phyloP scores from a whole-genome alignment of 2,113 vertebrate species.

The Pelusios castaneus region DNA sequence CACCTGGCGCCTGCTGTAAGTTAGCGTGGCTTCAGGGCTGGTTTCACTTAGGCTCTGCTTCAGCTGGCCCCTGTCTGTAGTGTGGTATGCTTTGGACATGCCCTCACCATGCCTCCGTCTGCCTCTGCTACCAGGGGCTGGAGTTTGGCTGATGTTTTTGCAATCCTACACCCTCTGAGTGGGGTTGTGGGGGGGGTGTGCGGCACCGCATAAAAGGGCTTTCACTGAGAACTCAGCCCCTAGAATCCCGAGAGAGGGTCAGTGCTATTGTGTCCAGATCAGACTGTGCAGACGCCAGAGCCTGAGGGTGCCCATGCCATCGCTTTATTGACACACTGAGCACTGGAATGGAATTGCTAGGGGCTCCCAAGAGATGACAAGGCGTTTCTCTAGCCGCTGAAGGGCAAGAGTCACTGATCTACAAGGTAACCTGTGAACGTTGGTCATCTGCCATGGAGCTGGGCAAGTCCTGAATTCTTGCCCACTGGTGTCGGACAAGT shows the following conservation, averaged over 20 bases:
- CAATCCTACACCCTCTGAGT: not conserved
- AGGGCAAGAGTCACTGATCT: not conserved
- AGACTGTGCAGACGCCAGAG: not conserved
- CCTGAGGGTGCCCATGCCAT: not conserved
- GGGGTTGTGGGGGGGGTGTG: not conserved
- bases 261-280: not conserved
- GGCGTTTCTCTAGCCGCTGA: not conserved
- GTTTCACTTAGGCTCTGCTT: not conserved
- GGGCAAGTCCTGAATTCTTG: not conserved
- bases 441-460: not conserved
- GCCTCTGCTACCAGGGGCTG: not conserved
- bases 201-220: not conserved
- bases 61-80: not conserved
- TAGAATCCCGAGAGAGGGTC: not conserved
- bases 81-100: not conserved
- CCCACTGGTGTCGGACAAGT: not conserved
- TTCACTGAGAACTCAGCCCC: not conserved
- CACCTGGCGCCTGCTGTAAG: not conserved
- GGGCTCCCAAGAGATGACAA: not conserved
- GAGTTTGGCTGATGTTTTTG: not conserved
- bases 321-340: not conserved
- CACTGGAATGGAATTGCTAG: not conserved
- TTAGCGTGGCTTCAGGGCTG: not conserved
- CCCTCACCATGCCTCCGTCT: not conserved
- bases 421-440: not conserved